Evolutionary conservation across 2,888 invertebrate genomes (phyloP), one percentile per base, ranked within the genome.

Genomic region (Gandaritis pyraliata): DNA sequence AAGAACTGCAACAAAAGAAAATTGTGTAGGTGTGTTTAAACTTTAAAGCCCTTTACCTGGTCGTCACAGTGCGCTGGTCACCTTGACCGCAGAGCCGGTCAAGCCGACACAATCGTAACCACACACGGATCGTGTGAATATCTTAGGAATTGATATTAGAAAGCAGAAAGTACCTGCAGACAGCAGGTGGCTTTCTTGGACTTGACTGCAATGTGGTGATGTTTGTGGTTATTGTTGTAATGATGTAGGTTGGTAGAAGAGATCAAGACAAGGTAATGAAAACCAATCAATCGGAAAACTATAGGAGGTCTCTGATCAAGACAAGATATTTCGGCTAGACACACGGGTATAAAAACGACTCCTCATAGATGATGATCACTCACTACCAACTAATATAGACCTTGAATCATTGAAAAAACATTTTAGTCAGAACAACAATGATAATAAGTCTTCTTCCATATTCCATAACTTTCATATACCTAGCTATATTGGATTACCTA

Each of bases 11-110:
- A 45, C 13, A 43, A 29, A 41, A 18, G 12, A 49, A 41, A 38
- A 53, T 38, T n/a, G 36, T 5, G 5, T 33, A 33, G 33, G 33
- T 33, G 10, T 6, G 8, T 33, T 10, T 8, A 8, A 8, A 33
- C 8, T 33, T 33, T 33, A 33, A 11, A 33, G 29, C 66, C 62
- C 60, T 64, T 54, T 66, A 60, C 68, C 72, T 69, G 70, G 41
- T 67, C 77, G 78, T 78, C 73, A 78, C 81, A 78, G 75, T 76
- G 74, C 70, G 63, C 55, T 74, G 76, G 73, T 71, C 80, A 78
- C 81, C 82, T 82, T 83, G 83, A 83, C 83, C 83, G 84, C 76
- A 57, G 72, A 69, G 69, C 18, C 73, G 78, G 82, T 79, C 78
- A 76, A 74, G 30, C 59, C 54, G 54, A 52, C 43, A 41, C 52